Conservation (phyloP, 2,888 invertebrate species). For the Agrotis exclamationis region DNA sequence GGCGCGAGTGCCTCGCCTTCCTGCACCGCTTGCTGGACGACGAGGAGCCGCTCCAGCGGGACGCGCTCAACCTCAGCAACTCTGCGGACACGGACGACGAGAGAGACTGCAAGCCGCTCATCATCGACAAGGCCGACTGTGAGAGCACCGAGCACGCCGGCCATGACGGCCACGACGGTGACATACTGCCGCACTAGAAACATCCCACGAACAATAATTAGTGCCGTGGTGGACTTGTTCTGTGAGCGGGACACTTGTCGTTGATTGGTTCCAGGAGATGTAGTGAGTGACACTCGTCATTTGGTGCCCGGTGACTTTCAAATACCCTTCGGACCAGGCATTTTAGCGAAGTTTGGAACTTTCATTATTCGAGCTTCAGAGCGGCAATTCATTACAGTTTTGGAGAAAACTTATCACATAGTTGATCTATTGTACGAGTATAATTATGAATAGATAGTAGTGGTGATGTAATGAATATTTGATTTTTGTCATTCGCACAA, state of each 20-base stretch:
- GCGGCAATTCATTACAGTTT: too few species aligned
- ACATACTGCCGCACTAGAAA: conserved; percentile 33
- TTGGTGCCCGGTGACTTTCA: too few species aligned
- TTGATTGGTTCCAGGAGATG: neutral
- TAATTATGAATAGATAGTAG: too few species aligned
- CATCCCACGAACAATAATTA: neutral
- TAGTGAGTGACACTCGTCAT: conserved; percentile 2
- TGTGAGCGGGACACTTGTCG: neutral
- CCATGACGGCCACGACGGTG: neutral
- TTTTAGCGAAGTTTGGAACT: too few species aligned
- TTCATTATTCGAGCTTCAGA: too few species aligned
- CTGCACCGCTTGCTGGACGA: conserved; percentile 84
- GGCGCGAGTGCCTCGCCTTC: conserved; percentile 79
- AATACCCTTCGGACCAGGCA: too few species aligned
- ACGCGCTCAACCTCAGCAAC: conserved; percentile 68
- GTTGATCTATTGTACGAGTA: too few species aligned
- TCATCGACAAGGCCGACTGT: conserved; percentile 19
- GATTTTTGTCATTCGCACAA: too few species aligned
- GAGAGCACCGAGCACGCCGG: neutral
- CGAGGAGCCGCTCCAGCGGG: conserved; percentile 70
- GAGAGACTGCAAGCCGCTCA: conserved; percentile 23
- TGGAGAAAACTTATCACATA: too few species aligned
- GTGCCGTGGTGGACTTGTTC: neutral
- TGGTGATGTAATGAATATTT: too few species aligned
- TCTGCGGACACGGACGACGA: conserved; percentile 48